Base-by-base conservation (phyloP, 2,113 vertebrate species). In the Microcebus murinus region DNA sequence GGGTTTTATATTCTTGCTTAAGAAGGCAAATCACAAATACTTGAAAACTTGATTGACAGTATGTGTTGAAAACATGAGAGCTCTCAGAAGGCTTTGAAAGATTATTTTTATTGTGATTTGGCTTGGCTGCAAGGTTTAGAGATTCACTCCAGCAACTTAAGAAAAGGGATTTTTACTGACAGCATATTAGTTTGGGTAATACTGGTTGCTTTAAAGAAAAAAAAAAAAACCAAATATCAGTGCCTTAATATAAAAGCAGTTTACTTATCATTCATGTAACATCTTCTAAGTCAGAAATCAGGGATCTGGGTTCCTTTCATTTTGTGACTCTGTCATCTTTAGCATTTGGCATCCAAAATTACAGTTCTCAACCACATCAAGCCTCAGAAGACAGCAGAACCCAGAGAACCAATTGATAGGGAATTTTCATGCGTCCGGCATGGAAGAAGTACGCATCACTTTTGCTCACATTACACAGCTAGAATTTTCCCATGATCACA, bases 11-110 rank as follows among this genome's bases (percentile, higher is more conserved):
- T 67, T 90, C 17, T 92, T 85, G 36, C 18, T 88, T 29, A 55
- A 95, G 82, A 94, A 94, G 39, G 82, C n/a, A 97, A 89, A 89
- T 81, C 65, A 77, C 70, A 77, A 81, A 83, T 29, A 84, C 17
- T 61, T 89, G 48, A 79, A 84, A 87, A 76, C 21, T 57, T 97
- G 20, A 21, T 86, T 93, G 89, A 82, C 29, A 91, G 36, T 29
- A 52, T 36, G 17, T 85, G 4, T 39, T 80, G 31, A 68, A 86
- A 94, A 92, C 57, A 34, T 6, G 73, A 20, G 50, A 73, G 29
- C 1, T 63, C 14, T 74, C 12, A 13, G 23, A 82, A 91, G 52
- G 23, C 48, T 82, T 50, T 68, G 65, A 55, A 90, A 82, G 31
- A 83, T 83, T 94, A 39, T 88, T 85, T 20, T 76, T 96, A 29